Conservation (phyloP, 2,797 vertebrate genomes). For the Bucorvus abyssinicus region DNA sequence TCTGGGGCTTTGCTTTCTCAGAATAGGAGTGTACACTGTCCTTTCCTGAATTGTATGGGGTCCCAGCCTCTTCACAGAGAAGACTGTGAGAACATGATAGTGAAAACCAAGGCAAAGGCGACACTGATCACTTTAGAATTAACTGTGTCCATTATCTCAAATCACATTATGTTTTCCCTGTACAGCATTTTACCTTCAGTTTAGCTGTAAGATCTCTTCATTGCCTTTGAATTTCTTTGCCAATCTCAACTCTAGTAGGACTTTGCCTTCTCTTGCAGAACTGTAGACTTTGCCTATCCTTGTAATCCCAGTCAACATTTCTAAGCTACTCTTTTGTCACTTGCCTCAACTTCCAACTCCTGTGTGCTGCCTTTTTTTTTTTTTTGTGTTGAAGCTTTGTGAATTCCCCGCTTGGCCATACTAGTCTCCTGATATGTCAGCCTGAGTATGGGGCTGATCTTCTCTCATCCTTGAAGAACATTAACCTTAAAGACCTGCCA, state of each 20-base stretch:
- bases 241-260: not conserved
- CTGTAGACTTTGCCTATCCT: too few species aligned
- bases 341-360: not conserved
- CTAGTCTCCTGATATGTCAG: not conserved
- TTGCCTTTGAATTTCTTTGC: not conserved
- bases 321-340: not conserved
- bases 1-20: not conserved
- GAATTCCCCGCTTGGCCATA: not conserved
- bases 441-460: not conserved
- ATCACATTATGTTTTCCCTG: not conserved
- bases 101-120: not conserved
- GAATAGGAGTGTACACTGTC: too few species aligned
- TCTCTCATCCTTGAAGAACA: not conserved
- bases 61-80: not conserved
- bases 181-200: not conserved
- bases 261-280: not conserved
- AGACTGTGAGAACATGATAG: not conserved
- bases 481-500: not conserved
- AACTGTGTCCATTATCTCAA: not conserved
- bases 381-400: not conserved
- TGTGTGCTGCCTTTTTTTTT: not conserved
- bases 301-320: not conserved
- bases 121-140: not conserved
- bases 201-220: not conserved
- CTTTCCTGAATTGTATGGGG: too few species aligned